Evolutionary conservation across 2,888 invertebrate species (phyloP), one percentile per base, ranked within the genome.

Genomic region (Metalampra italica): DNA sequence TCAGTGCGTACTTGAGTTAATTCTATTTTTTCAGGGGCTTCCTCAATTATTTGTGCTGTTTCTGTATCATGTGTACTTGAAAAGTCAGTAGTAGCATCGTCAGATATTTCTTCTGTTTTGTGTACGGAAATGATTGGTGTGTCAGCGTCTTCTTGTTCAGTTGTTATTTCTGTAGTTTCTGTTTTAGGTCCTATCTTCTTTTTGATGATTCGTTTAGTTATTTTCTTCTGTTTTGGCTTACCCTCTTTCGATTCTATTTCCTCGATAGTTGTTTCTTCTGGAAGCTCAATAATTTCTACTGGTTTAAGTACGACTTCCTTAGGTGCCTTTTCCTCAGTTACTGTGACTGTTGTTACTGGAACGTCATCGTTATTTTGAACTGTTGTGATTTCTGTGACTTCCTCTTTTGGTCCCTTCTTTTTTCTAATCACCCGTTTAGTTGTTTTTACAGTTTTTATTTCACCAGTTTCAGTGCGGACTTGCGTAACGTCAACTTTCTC

Each of bases 401-500:
- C 69, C 61, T 55, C 51, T 53, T 54, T 66, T 12, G 58, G 59
- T 0, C 66, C 64, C 57, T 42, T 53, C 60, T 50, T 61, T 59
- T 53, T 39, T 14, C n/a, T 59, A 4, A 62, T 40, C 66, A 7
- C 66, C 0, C 55, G 55, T 43, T 55, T 60, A 0, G 55, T 55
- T 0, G 55, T 57, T 41, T 55, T 57, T 7, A 56, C 47, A 0
- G 55, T 54, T 9, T 54, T 55, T 14, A 38, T 42, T 12, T 56
- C 51, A 12, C 55, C 52, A 5, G 50, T 13, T 37, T 55, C 68
- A 9, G 71, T 75, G 36, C 64, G 56, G 7, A 71, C 62, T 52
- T 56, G 70, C 1, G 66, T 64, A 4, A 78, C 69, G 57, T 81
- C 75, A 1, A 85, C 74, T 57, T 80, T 67, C 60, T 82, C 78